phyloP scores from a whole-genome alignment of 2,113 vertebrate genomes.

The Podilymbus podiceps region DNA sequence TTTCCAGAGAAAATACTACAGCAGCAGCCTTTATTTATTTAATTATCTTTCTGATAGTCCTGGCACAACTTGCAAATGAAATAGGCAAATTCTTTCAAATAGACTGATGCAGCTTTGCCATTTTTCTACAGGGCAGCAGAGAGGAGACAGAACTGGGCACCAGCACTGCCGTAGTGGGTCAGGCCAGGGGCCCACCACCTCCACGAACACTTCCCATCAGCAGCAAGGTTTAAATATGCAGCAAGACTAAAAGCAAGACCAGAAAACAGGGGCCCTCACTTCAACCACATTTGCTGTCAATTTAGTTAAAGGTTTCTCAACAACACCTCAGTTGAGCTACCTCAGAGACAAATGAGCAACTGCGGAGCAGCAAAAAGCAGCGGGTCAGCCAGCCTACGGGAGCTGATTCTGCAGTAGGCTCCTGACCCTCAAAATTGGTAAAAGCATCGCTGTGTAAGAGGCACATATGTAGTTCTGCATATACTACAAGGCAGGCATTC shows the following conservation, averaged over 20 bases:
- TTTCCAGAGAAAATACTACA: background rate
- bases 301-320: background rate
- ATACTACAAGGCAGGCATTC: background rate
- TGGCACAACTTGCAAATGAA: background rate
- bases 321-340: background rate
- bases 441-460: background rate
- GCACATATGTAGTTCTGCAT: rapidly evolving
- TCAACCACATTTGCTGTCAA: background rate
- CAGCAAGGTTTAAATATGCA: background rate
- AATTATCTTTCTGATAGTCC: background rate
- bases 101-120: background rate
- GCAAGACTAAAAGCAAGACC: background rate
- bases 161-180: background rate
- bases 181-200: background rate
- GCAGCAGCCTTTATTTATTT: background rate
- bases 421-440: background rate
- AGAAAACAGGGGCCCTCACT: background rate
- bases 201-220: background rate
- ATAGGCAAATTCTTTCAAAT: background rate
- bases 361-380: background rate
- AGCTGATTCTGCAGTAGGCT: background rate
- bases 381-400: background rate
- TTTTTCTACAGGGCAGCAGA: background rate
- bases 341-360: background rate
- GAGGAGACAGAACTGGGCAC: background rate